Conservation (phyloP, 2,113 vertebrate genomes). For the Dasyornis broadbenti region DNA sequence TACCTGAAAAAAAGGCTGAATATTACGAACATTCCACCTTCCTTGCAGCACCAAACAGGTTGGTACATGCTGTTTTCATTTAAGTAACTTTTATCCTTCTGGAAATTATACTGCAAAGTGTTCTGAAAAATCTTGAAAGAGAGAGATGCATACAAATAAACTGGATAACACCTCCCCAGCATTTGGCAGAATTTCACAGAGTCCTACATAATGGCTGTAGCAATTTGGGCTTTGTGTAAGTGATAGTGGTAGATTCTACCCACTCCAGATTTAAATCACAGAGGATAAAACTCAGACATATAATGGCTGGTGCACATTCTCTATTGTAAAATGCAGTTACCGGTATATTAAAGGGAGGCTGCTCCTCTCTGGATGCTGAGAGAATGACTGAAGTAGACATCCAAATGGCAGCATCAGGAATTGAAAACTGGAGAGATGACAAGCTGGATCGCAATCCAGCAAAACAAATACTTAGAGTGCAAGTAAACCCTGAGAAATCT, state of each 20-base stretch:
- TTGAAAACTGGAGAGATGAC: neutral
- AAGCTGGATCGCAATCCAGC: neutral
- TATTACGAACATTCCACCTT: neutral
- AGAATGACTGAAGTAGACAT: neutral
- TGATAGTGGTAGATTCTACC: neutral
- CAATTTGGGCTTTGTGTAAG: neutral
- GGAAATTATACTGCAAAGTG: neutral
- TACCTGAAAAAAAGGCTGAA: neutral
- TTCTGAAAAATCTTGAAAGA: conserved; percentile 15
- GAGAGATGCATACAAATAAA: conserved; percentile 13
- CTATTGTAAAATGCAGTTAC: neutral
- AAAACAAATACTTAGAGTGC: neutral
- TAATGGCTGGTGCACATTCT: neutral
- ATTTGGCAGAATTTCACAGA: conserved; percentile 22
- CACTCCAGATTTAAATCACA: neutral
- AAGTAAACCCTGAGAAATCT: neutral
- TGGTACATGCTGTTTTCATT: neutral
- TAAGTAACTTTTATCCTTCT: conserved; percentile 1
- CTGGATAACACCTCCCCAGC: neutral
- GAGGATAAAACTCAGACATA: neutral
- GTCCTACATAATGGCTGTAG: neutral
- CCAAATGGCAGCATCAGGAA: neutral
- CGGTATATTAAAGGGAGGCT: neutral
- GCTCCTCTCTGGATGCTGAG: neutral
- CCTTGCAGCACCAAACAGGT: neutral